Conservation (phyloP, 2,888 invertebrate species). For the Gasteruption jaculator region DNA sequence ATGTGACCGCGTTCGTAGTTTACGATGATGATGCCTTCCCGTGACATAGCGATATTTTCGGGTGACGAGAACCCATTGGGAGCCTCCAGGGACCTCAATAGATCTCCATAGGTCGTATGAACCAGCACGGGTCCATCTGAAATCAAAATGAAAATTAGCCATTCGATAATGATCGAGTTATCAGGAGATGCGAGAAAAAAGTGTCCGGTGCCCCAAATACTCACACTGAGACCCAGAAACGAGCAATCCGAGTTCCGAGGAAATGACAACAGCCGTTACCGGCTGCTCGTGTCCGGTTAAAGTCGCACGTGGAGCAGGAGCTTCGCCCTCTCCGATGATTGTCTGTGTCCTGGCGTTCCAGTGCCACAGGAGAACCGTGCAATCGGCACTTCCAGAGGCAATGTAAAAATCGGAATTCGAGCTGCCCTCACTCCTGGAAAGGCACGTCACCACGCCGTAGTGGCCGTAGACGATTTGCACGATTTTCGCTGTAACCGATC, state of each 20-base stretch:
- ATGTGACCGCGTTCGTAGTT: slow-evolving; percentile 90
- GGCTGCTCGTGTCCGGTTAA: slow-evolving; percentile 97
- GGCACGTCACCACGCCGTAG: slow-evolving; percentile 97
- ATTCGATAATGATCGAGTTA: slow-evolving; percentile 6
- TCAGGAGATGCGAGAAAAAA: slow-evolving; percentile 1
- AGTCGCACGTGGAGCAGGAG: slow-evolving; percentile 93
- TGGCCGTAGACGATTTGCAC: slow-evolving; percentile 98
- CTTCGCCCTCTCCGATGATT: slow-evolving; percentile 94
- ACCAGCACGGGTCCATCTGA: slow-evolving; percentile 90
- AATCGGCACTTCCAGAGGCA: slow-evolving; percentile 96
- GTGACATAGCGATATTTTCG: slow-evolving; percentile 86
- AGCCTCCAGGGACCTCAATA: slow-evolving; percentile 84
- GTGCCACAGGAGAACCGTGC: slow-evolving; percentile 97
- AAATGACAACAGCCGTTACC: slow-evolving; percentile 91
- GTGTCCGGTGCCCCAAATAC: slow-evolving; percentile 19
- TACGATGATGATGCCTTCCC: slow-evolving; percentile 94
- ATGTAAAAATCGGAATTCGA: slow-evolving; percentile 99
- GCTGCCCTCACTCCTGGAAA: slow-evolving; percentile 96
- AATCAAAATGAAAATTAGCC: neutral
- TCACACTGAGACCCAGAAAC: slow-evolving; percentile 83
- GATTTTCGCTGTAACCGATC: slow-evolving; percentile 84
- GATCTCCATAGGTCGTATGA: slow-evolving; percentile 96
- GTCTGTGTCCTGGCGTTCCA: slow-evolving; percentile 97
- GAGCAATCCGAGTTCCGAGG: slow-evolving; percentile 95
- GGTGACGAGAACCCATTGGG: slow-evolving; percentile 73